Percentiles rank a stretch among this genome's conserved stretches.
phyloP scores from a whole-genome alignment of 2,888 invertebrate genomes.

The Scrobipalpa atriplicella region DNA sequence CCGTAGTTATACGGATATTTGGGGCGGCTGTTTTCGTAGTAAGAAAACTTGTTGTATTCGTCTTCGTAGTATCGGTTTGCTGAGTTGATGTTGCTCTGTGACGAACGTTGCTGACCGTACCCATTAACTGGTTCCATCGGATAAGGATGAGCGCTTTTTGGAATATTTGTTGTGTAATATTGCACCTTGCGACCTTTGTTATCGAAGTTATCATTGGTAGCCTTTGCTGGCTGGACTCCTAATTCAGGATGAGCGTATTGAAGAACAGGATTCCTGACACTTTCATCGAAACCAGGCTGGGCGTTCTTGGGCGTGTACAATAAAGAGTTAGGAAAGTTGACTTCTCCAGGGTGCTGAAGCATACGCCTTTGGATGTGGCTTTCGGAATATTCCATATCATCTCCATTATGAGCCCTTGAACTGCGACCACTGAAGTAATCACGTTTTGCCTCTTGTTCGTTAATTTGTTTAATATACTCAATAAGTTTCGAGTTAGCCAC shows the following conservation, averaged over 20 bases:
- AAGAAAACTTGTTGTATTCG: slow-evolving; percentile 79
- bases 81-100: slow-evolving; percentile 65
- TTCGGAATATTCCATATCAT: slow-evolving; percentile 72
- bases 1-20: slow-evolving; percentile 85
- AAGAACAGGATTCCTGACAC: slow-evolving; percentile 88
- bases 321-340: slow-evolving; percentile 85
- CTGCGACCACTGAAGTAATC: slow-evolving; percentile 83
- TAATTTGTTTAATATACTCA: slow-evolving; percentile 86
- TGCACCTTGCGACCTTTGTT: slow-evolving; percentile 68
- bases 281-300: slow-evolving; percentile 86
- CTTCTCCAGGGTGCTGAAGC: slow-evolving; percentile 86
- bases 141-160: slow-evolving; percentile 81
- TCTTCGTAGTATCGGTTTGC: slow-evolving; percentile 76
- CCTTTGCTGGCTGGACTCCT: slow-evolving; percentile 89
- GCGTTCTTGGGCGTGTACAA: slow-evolving; percentile 85
- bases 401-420: slow-evolving; percentile 71
- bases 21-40: slow-evolving; percentile 78
- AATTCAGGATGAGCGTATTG: slow-evolving; percentile 92
- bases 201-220: slow-evolving; percentile 66
- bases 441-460: slow-evolving; percentile 84
- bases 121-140: slow-evolving; percentile 80
- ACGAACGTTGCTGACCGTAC: slow-evolving; percentile 69
- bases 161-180: slow-evolving; percentile 78
- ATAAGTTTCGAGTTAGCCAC: slow-evolving; percentile 82
- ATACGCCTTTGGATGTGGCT: slow-evolving; percentile 87